These are phyloP conservation scores for Drosophila tripunctata DNA, from an alignment of 2,888 invertebrate species.

Conservation along the genomic window DNA sequence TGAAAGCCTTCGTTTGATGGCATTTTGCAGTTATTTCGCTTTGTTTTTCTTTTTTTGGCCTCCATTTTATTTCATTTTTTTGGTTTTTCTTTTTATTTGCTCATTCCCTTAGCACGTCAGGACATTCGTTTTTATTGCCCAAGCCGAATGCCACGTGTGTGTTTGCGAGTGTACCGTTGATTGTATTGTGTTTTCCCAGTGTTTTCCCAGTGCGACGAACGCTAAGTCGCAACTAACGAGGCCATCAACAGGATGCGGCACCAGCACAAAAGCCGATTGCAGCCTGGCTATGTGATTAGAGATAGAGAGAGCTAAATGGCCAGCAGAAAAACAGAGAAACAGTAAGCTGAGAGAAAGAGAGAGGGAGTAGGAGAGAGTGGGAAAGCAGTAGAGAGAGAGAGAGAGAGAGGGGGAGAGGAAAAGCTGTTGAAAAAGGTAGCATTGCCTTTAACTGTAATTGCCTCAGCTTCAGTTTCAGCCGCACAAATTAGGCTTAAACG, in stretches of 20 bases:
- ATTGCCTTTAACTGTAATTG: conserved; percentile 75
- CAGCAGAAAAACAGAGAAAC: neutral
- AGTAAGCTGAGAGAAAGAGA: conserved; percentile 51
- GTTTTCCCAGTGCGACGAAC: conserved; percentile 40
- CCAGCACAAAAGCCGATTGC: conserved; percentile 75
- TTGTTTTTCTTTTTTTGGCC: conserved; percentile 50
- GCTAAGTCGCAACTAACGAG: conserved; percentile 76
- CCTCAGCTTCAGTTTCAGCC: conserved; percentile 32
- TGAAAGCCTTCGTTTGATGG: conserved; percentile 45
- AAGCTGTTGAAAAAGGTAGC: conserved; percentile 13
- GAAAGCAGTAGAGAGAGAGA: neutral
- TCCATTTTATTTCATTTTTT: conserved; percentile 48
- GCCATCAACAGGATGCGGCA: conserved; percentile 75
- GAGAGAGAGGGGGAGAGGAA: neutral
- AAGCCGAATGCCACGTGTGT: conserved; percentile 33
- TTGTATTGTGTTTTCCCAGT: conserved; percentile 60
- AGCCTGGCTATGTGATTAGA: conserved; percentile 72
- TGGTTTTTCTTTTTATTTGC: conserved; percentile 9
- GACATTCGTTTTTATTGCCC: conserved; percentile 72
- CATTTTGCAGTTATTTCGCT: too few species aligned
- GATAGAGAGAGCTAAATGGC: conserved; percentile 20
- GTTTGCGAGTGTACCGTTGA: conserved; percentile 48
- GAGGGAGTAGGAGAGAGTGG: neutral
- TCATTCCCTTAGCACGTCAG: conserved; percentile 46
- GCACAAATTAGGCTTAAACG: conserved; percentile 73